Evolutionary conservation across 2,888 invertebrate species (phyloP), one percentile per base, ranked within the genome.

Genomic region (Venusia cambrica): DNA sequence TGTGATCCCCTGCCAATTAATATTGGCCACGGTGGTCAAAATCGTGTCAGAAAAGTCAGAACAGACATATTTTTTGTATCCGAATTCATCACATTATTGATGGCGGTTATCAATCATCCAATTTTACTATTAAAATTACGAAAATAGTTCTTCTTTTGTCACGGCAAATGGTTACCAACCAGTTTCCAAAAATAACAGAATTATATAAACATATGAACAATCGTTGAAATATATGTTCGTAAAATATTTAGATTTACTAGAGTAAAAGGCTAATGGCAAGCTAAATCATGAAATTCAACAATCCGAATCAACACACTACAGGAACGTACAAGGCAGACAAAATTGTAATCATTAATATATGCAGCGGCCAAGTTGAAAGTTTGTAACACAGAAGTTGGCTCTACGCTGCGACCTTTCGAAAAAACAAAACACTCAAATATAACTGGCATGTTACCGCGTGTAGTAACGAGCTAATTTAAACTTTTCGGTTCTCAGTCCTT

Each of bases 391-490:
- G 69, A 78, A 79, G 75, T 80, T 78, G 55, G 73, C 17, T 16
- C 26, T 15, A 26, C 29, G 25, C 25, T 7, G 48, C 36, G 32
- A 79, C 83, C 81, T 79, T 83, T 79, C 46, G 68, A 79, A 83
- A 85, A 85, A 85, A 83, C 80, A 80, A 77, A 75, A 73, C n/a
- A n/a, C 66, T 62, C 67, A 57, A 57, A 74, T 69, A 70, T 67
- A 77, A 75, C 77, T 71, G 76, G 63, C 71, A 62, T 66, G 74
- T 73, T 65, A 58, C 70, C 73, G 74, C 77, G 68, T 77, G 81
- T 79, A 62, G 83, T 85, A 85, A 87, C 87, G 74, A 87, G 87
- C 85, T 87, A 84, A 87, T 87, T 87, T 87, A 87, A 87, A 85
- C 81, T 87, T 85, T 85, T 84, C 77, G 80, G 73, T 65, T 62